phyloP scores from a whole-genome alignment of 1,140 invertebrate genomes.

The Drosophila mayri region DNA sequence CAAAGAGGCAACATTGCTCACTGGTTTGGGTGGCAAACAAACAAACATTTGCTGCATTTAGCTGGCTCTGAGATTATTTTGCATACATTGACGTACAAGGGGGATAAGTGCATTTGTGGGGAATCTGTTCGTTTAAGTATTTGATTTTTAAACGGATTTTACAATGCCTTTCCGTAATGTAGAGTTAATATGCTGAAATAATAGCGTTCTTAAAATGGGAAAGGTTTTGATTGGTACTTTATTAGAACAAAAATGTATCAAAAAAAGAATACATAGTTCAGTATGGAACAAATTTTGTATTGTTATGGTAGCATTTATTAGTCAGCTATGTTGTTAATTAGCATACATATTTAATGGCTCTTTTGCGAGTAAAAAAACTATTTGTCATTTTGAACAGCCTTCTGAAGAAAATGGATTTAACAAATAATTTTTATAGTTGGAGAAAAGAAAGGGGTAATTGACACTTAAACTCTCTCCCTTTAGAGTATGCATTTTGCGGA shows the following conservation, averaged over 20 bases:
- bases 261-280: too few species aligned
- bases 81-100: constrained; percentile 19
- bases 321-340: not conserved
- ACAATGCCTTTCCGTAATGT: not conserved
- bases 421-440: not conserved
- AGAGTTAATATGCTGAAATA: not conserved
- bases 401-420: not conserved
- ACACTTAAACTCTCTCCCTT: not conserved
- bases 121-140: constrained; percentile 33
- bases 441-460: not conserved
- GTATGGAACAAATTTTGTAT: not conserved
- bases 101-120: constrained; percentile 65
- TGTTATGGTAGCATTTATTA: too few species aligned
- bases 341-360: not conserved
- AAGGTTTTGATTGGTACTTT: too few species aligned
- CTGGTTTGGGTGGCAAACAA: constrained; percentile 8
- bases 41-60: constrained; percentile 10
- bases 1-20: constrained; percentile 34
- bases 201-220: not conserved
- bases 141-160: constrained; percentile 14
- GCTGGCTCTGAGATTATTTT: constrained; percentile 40
- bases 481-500: not conserved
- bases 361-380: not conserved
- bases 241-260: not conserved
- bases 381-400: not conserved